Evolutionary conservation across 2,113 vertebrate genomes (phyloP).

Genomic region (Anoura caudifer): DNA sequence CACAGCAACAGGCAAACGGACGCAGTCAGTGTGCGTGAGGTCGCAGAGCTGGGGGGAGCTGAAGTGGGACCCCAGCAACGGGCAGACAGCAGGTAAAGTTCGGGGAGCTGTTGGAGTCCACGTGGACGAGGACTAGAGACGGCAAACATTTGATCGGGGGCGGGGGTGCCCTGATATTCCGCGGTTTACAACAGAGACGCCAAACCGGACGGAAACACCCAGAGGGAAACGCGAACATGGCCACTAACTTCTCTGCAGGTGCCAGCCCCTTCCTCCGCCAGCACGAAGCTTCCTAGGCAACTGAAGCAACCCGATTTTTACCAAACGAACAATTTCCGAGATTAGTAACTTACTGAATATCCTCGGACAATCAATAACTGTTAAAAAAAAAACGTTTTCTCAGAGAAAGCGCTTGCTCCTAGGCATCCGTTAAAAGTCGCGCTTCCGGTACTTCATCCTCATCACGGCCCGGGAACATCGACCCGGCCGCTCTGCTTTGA

Average conservation of each 20-base stretch:
- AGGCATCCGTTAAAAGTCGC: conserved; percentile 62
- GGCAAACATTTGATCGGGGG: fast-evolving
- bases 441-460: conserved; percentile 50
- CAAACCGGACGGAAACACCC: neutral
- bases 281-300: conserved; percentile 58
- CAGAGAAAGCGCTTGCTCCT: conserved; percentile 61
- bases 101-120: neutral
- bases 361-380: conserved; percentile 72
- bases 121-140: fast-evolving
- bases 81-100: fast-evolving
- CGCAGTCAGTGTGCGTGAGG: neutral
- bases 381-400: conserved; percentile 73
- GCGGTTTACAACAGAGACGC: neutral
- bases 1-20: neutral
- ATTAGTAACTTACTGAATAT: conserved; percentile 75
- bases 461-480: conserved; percentile 58
- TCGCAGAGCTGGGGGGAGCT: neutral
- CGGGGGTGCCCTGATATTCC: fast-evolving
- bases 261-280: conserved; percentile 43
- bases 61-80: neutral
- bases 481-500: conserved; percentile 47
- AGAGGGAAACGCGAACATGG: conserved; percentile 17
- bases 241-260: conserved; percentile 29
- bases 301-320: conserved; percentile 57
- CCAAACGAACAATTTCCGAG: conserved; percentile 67